Conservation (phyloP, 2,113 vertebrate species). For the rat (Rattus norvegicus) region GRCr8 NC_086035.1:29526501-29527000, state of each 20-base stretch:
- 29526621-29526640: no score
- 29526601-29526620: no score
- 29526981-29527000: no score
- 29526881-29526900: not conserved
- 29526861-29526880: not conserved
- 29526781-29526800: not conserved
- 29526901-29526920: not conserved
- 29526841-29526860: not conserved
- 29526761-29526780: not conserved
- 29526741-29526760: not conserved
- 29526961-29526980: not conserved
- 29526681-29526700: not conserved
- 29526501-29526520: no score
- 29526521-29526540: no score
- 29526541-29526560: no score
- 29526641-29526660: not conserved
- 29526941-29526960: not conserved
- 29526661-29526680: not conserved
- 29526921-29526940: not conserved
- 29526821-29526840: no score
- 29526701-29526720: not conserved
- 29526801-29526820: not conserved
- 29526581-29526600: no score
- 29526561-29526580: no score
- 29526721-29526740: not conserved